Percentiles rank a stretch among this genome's conserved stretches.
phyloP scores from a whole-genome alignment of 2,797 vertebrate genomes.

The Myotis myotis region DNA sequence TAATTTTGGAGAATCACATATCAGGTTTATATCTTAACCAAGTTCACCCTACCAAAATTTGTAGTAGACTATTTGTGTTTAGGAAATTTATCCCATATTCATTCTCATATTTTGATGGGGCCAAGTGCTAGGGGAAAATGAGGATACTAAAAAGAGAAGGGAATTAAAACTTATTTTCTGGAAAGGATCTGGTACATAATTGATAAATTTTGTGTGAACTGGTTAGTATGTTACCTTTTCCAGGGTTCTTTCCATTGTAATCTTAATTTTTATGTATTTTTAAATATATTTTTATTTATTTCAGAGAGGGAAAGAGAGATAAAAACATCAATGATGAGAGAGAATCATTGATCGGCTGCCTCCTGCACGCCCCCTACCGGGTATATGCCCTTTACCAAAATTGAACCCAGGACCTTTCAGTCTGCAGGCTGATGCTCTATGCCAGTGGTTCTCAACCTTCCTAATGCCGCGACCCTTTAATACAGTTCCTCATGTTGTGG shows the following conservation, averaged over 20 bases:
- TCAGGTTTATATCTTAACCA: neutral
- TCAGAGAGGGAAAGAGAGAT: too few species aligned
- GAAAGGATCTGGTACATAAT: neutral
- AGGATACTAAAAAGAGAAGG: neutral
- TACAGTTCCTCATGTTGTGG: too few species aligned
- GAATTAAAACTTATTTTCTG: conserved; percentile 16
- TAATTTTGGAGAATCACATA: neutral
- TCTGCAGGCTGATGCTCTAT: too few species aligned
- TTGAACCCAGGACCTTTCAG: too few species aligned
- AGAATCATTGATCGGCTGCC: too few species aligned
- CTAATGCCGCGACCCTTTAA: too few species aligned
- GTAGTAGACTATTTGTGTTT: neutral
- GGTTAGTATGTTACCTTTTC: neutral
- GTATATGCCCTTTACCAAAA: too few species aligned
- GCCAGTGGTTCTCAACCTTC: too few species aligned
- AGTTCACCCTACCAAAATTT: neutral
- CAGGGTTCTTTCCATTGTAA: neutral
- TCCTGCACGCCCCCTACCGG: too few species aligned
- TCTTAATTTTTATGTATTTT: neutral
- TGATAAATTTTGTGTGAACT: neutral
- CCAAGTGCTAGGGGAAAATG: neutral
- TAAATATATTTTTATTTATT: too few species aligned
- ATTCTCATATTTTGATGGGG: neutral
- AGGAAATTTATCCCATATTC: neutral
- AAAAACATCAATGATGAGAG: too few species aligned